Conservation (phyloP, 2,888 invertebrate genomes). For the Geotrupes spiniger region DNA sequence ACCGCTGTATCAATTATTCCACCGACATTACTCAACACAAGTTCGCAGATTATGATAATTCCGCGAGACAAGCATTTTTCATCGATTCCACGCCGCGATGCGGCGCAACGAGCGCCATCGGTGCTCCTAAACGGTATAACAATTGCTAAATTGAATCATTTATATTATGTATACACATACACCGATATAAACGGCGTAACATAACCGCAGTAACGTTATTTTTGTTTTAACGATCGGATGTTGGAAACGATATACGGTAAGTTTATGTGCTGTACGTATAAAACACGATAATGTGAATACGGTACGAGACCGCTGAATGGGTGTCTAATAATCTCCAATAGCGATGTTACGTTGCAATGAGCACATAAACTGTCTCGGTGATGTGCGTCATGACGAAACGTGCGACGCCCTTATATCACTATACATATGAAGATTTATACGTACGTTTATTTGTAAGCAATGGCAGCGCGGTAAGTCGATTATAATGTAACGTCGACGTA, state of each 20-base stretch:
- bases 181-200: conserved; percentile 7
- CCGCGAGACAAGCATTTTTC: too few relatives aligned
- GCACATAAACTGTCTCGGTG: not conserved
- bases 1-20: too few relatives aligned
- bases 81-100: not conserved
- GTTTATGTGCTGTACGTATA: conserved; percentile 4
- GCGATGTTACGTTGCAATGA: conserved; percentile 3
- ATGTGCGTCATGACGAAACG: conserved; percentile 6
- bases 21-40: too few relatives aligned
- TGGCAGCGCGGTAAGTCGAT: too few relatives aligned
- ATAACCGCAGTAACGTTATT: conserved; percentile 9
- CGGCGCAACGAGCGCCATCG: not conserved
- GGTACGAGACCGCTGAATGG: conserved; percentile 2
- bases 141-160: conserved; percentile 6
- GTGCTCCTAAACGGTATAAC: conserved; percentile 1
- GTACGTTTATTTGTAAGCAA: too few relatives aligned
- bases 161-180: conserved; percentile 4
- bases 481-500: too few relatives aligned
- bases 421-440: too few relatives aligned
- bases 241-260: conserved; percentile 7
- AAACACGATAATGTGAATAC: conserved; percentile 5
- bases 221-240: conserved; percentile 8
- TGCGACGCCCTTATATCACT: too few relatives aligned
- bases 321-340: conserved; percentile 1
- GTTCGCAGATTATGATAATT: too few relatives aligned